Conservation (phyloP, 2,797 vertebrate species). For the Hippoglossus hippoglossus region DNA sequence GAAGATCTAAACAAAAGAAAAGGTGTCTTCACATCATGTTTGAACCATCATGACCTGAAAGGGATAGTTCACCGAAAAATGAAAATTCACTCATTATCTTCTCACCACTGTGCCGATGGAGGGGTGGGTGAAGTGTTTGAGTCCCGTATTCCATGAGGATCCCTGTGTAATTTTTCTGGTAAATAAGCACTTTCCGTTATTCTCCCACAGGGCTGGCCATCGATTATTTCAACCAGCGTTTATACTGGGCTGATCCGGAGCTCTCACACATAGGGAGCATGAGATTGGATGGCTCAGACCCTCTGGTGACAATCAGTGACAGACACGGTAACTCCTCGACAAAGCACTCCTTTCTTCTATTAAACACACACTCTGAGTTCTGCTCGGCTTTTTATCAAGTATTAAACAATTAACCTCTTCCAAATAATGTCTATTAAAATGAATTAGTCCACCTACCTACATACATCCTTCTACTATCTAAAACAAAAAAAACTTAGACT, state of each 20-base stretch:
- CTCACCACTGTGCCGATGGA: no score
- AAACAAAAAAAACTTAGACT: conserved; percentile 11
- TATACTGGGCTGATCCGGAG: conserved; percentile 98
- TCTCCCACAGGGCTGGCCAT: conserved; percentile 90
- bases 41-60: conserved; percentile 23
- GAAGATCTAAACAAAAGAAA: conserved; percentile 26
- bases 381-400: conserved; percentile 45
- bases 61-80: no score
- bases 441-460: conserved; percentile 16
- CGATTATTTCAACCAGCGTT: conserved; percentile 94
- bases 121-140: no score
- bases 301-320: conserved; percentile 89
- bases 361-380: conserved; percentile 34
- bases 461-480: conserved; percentile 1
- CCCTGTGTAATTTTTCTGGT: conserved; percentile 65
- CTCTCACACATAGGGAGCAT: conserved; percentile 95
- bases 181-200: conserved; percentile 70
- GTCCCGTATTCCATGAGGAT: conserved; percentile 51
- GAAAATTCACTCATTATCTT: no score
- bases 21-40: neutral
- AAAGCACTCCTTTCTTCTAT: conserved; percentile 31
- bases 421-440: conserved; percentile 22
- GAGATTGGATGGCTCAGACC: conserved; percentile 92
- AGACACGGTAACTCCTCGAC: conserved; percentile 88
- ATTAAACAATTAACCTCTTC: no score